Evolutionary conservation across 2,797 vertebrate genomes (phyloP).

Genomic region (Odontamblyopus rebecca): DNA sequence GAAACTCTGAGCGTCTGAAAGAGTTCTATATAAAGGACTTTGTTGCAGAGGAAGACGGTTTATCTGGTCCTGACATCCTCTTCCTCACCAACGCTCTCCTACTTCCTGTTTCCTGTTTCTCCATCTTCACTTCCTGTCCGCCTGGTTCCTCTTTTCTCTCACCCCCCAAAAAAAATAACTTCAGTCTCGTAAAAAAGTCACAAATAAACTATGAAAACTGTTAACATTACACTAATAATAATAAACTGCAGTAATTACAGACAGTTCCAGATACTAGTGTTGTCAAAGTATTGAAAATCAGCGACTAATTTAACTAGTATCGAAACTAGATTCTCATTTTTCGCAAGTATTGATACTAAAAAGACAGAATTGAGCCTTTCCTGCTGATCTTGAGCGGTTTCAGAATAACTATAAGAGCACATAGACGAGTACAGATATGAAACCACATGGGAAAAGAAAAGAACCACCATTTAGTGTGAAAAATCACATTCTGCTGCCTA

Average conservation of each 20-base stretch:
- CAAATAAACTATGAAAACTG: neutral
- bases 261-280: too few species aligned
- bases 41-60: neutral
- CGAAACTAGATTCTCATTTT: neutral
- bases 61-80: conserved; percentile 2
- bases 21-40: neutral
- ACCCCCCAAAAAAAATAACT: neutral
- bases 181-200: neutral
- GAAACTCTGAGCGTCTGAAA: neutral
- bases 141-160: neutral
- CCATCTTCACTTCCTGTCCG: conserved; percentile 7
- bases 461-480: too few species aligned
- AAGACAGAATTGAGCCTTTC: neutral
- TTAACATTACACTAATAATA: neutral
- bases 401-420: too few species aligned
- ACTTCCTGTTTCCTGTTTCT: conserved; percentile 6
- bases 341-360: neutral
- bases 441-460: too few species aligned
- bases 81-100: neutral
- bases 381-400: neutral
- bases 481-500: too few species aligned
- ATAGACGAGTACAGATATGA: too few species aligned
- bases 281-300: too few species aligned
- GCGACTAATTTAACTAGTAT: neutral
- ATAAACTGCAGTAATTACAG: too few species aligned